Evolutionary conservation across 2,113 vertebrate genomes (phyloP).

Genomic region (Seriola dumerili): DNA sequence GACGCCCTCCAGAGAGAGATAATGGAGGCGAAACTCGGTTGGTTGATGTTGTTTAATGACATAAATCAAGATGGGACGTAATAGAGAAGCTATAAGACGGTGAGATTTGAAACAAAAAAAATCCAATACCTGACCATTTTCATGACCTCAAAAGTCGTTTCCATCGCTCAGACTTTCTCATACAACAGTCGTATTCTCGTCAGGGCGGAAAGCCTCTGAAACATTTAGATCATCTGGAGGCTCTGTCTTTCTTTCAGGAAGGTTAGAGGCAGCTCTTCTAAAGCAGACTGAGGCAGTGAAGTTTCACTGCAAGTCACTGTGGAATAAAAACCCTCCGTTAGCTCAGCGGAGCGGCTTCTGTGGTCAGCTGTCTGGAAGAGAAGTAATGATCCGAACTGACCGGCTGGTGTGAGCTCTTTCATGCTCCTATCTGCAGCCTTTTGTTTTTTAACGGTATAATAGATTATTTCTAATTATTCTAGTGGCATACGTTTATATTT

Average conservation of each 20-base stretch:
- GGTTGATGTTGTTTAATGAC: neutral
- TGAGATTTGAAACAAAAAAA: neutral
- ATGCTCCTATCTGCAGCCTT: no score
- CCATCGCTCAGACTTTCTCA: conserved; percentile 4
- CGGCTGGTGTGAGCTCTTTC: neutral
- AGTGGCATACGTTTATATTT: no score
- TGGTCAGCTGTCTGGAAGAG: neutral
- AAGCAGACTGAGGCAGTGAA: neutral
- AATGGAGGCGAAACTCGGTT: neutral
- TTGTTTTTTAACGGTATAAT: no score
- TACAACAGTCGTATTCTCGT: neutral
- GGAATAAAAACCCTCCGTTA: neutral
- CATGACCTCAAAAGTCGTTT: neutral
- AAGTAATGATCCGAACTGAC: neutral
- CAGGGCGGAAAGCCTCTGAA: conserved; percentile 21
- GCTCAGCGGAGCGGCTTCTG: neutral
- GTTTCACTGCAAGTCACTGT: neutral
- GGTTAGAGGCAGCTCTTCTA: conserved; percentile 9
- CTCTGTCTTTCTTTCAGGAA: conserved; percentile 1
- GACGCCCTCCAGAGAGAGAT: neutral
- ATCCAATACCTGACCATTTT: neutral
- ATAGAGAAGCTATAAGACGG: neutral
- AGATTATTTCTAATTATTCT: no score
- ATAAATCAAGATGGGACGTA: neutral
- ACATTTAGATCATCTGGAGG: conserved; percentile 22